These are phyloP conservation scores for Drosophila eugracilis DNA, from an alignment of 1,140 invertebrate genomes.

Conservation along the genomic window DNA sequence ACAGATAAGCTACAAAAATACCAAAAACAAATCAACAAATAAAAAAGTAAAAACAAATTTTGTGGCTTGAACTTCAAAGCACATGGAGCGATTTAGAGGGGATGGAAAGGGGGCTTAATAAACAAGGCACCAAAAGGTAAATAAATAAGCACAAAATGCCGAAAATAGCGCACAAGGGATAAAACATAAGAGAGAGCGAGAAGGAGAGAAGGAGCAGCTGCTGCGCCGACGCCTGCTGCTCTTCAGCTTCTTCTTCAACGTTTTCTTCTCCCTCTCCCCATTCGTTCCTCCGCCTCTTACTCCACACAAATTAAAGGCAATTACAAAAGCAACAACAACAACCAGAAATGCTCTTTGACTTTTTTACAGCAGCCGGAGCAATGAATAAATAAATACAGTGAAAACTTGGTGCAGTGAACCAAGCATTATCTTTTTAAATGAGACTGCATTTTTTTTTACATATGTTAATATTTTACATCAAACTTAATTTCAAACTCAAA, in stretches of 20 bases:
- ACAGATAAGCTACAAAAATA: constrained; percentile 71
- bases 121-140: constrained; percentile 77
- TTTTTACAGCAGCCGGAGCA: constrained; percentile 51
- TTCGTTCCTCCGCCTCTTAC: constrained; percentile 17
- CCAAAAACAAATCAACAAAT: constrained; percentile 36
- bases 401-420: not conserved
- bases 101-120: constrained; percentile 54
- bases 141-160: constrained; percentile 73
- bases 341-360: constrained; percentile 69
- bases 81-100: constrained; percentile 28
- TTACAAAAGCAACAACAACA: constrained; percentile 66
- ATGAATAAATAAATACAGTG: constrained; percentile 43
- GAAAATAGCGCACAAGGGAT: constrained; percentile 50
- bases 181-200: constrained; percentile 19
- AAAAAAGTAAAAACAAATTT: constrained; percentile 39
- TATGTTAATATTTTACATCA: too few species aligned
- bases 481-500: too few species aligned
- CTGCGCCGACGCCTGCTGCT: constrained; percentile 60
- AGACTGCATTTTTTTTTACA: too few species aligned
- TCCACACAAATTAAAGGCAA: constrained; percentile 75
- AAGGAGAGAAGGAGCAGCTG: constrained; percentile 48
- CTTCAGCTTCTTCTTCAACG: constrained; percentile 46
- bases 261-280: constrained; percentile 8
- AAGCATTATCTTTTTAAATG: too few species aligned
- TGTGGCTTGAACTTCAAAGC: constrained; percentile 81